Percentiles rank a stretch among this genome's conserved stretches.
phyloP scores from a whole-genome alignment of 2,113 vertebrate species.

The Callopanchax toddi region DNA sequence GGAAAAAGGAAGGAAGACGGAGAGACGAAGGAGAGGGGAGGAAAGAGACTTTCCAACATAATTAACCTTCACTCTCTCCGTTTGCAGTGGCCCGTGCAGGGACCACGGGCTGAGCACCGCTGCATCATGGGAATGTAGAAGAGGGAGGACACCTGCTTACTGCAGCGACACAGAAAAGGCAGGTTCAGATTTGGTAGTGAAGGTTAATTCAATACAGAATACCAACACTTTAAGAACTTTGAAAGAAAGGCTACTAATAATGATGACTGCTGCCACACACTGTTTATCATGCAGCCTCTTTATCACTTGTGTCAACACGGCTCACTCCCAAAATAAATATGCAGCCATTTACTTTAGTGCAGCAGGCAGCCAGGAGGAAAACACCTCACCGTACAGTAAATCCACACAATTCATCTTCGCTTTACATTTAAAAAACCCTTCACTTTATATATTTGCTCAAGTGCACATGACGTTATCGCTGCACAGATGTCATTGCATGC shows the following conservation, averaged over 20 bases:
- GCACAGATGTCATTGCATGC: conserved; percentile 6
- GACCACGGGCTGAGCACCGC: conserved; percentile 83
- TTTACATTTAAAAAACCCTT: conserved; percentile 53
- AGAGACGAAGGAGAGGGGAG: conserved; percentile 84
- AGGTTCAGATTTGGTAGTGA: conserved; percentile 30
- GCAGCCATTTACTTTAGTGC: conserved; percentile 90
- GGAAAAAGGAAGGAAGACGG: conserved; percentile 62
- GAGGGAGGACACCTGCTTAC: conserved; percentile 78
- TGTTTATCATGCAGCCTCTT: conserved; percentile 90
- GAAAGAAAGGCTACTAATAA: conserved; percentile 89
- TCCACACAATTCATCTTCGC: conserved; percentile 32
- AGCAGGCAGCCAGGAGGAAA: conserved; percentile 52
- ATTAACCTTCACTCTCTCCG: conserved; percentile 96
- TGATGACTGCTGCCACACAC: conserved; percentile 89
- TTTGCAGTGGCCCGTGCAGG: conserved; percentile 86
- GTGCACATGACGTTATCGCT: conserved; percentile 13
- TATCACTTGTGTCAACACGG: conserved; percentile 64
- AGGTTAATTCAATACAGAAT: conserved; percentile 37
- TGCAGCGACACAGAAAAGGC: conserved; percentile 37
- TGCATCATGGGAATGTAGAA: conserved; percentile 85
- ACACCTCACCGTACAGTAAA: conserved; percentile 36
- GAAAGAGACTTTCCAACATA: conserved; percentile 91
- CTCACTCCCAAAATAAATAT: conserved; percentile 91
- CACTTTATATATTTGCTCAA: conserved; percentile 39
- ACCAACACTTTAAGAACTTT: conserved; percentile 89